Evolutionary conservation across 2,113 vertebrate genomes (phyloP).

Genomic region (Oophaga pumilio): DNA sequence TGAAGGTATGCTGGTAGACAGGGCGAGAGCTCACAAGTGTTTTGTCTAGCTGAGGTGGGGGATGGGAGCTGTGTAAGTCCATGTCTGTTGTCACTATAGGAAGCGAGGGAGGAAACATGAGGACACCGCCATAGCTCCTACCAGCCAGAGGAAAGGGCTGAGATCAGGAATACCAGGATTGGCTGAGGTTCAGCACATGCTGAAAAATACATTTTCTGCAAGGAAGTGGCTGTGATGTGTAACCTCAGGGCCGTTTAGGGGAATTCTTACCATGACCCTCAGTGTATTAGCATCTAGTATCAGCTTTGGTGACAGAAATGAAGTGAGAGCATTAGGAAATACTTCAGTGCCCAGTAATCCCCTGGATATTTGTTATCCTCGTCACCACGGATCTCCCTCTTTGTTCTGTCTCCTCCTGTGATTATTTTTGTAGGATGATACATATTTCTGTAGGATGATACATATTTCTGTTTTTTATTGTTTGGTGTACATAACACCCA

Average conservation of each 20-base stretch:
- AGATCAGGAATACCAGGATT: neutral
- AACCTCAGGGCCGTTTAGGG: neutral
- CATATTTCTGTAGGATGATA: no score
- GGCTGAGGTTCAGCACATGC: no score
- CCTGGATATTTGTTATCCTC: neutral
- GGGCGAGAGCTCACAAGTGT: neutral
- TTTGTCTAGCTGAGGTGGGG: slow-evolving; percentile 2
- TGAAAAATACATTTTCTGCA: neutral
- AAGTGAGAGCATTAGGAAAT: neutral
- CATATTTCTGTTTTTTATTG: neutral
- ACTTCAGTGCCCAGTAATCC: neutral
- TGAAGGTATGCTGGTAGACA: neutral
- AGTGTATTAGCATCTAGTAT: neutral
- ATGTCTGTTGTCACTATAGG: slow-evolving; percentile 18
- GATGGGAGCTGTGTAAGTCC: neutral
- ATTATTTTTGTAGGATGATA: neutral
- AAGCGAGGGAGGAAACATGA: neutral
- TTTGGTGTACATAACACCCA: no score
- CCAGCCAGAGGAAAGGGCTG: neutral
- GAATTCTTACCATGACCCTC: neutral
- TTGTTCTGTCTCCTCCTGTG: neutral
- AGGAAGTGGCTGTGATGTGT: neutral
- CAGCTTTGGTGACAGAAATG: neutral
- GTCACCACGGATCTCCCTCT: neutral
- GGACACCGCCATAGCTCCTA: neutral